Conservation (phyloP, 2,888 invertebrate genomes). For the Opisthograptis luteolata region DNA sequence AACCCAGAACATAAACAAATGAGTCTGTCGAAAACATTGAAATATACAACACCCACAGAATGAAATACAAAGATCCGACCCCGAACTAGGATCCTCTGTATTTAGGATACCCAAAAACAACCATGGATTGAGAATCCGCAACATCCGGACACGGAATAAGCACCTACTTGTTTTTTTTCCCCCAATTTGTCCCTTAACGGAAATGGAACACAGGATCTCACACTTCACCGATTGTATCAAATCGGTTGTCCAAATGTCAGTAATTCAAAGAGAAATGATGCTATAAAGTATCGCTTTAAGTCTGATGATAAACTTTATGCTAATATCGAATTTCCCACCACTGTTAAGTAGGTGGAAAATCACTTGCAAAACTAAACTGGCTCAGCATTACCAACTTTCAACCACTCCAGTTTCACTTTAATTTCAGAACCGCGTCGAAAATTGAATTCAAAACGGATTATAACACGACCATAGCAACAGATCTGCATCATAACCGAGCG, state of each 20-base stretch:
- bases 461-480: conserved; percentile 19
- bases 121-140: too few relatives aligned
- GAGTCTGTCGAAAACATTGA: not conserved
- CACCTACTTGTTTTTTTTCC: too few relatives aligned
- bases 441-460: conserved; percentile 19
- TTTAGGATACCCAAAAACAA: too few relatives aligned
- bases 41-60: not conserved
- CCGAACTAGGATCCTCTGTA: not conserved
- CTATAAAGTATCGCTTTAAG: not conserved
- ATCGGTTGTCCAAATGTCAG: too few relatives aligned
- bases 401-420: conserved; percentile 22
- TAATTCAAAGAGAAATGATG: not conserved
- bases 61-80: too few relatives aligned
- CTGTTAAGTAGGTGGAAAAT: conserved; percentile 2
- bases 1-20: not conserved
- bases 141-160: too few relatives aligned
- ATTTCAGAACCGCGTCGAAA: conserved; percentile 23
- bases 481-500: conserved; percentile 17
- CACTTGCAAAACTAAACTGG: conserved; percentile 3
- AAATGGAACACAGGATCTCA: too few relatives aligned
- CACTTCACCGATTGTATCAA: too few relatives aligned
- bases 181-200: too few relatives aligned
- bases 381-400: conserved; percentile 4
- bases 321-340: not conserved
- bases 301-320: too few relatives aligned